A percentile compares a stretch with the other conserved stretches of the same genome.
Evolutionary conservation across 2,113 vertebrate species (phyloP).

Genomic region (Vireo altiloquus): DNA sequence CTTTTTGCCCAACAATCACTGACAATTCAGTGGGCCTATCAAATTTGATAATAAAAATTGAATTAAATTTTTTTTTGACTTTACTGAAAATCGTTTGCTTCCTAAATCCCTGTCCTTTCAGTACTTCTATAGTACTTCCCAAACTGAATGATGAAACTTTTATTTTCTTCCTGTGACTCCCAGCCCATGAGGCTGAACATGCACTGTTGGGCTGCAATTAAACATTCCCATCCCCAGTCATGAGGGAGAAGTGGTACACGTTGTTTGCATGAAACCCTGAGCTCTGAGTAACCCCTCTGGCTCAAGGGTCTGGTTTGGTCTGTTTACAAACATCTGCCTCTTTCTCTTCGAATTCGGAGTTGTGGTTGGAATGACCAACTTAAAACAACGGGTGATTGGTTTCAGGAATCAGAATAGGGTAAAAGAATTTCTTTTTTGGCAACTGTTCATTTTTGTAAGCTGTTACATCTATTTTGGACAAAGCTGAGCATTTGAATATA

Average conservation of each 20-base stretch:
- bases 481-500: accelerated
- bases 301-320: not conserved
- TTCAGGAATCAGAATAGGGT: not conserved
- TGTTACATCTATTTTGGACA: not conserved
- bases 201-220: not conserved
- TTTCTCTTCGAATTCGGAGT: not conserved
- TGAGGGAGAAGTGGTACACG: not conserved
- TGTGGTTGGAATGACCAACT: not conserved
- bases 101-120: not conserved
- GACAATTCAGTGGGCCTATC: not conserved
- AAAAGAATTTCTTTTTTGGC: not conserved
- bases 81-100: not conserved
- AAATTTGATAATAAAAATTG: not conserved
- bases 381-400: accelerated
- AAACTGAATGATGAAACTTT: not conserved
- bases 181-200: not conserved
- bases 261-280: not conserved
- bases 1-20: not conserved
- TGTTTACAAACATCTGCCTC: not conserved
- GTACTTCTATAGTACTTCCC: not conserved
- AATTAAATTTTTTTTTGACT: not conserved
- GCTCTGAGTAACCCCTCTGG: not conserved
- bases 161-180: not conserved
- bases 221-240: not conserved
- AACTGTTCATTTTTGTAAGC: not conserved